Conservation (phyloP, 2,797 vertebrate species). For the Emydoidea blandingii region DNA sequence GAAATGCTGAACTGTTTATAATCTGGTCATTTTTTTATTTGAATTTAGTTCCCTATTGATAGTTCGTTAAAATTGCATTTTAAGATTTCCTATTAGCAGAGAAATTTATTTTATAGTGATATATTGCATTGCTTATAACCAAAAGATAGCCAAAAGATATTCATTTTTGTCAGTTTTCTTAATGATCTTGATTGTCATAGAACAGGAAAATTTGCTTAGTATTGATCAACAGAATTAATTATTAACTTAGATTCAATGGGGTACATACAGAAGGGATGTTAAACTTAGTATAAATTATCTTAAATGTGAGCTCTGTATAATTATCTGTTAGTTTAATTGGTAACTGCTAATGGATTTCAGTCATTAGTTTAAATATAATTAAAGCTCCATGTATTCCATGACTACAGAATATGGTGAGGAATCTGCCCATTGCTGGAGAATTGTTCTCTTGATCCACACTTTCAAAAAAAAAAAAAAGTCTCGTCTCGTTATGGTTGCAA, state of each 20-base stretch:
- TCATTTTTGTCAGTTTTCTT: conserved; percentile 12
- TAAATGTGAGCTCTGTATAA: neutral
- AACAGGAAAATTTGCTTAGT: conserved; percentile 1
- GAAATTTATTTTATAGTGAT: neutral
- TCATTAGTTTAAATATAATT: neutral
- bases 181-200: neutral
- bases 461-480: neutral
- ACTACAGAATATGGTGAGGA: neutral
- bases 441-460: neutral
- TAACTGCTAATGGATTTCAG: neutral
- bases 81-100: neutral
- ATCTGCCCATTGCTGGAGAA: neutral
- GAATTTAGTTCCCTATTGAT: neutral
- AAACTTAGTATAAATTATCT: neutral
- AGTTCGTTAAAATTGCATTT: neutral
- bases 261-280: conserved; percentile 8
- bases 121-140: neutral
- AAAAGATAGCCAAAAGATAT: neutral
- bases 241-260: neutral
- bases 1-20: too few relatives aligned
- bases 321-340: neutral
- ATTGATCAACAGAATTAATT: conserved; percentile 22
- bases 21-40: neutral
- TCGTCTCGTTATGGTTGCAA: neutral
- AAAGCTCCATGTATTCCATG: neutral